Percentiles rank a stretch among this genome's conserved stretches.
These are phyloP conservation scores for Chrysomallon squamiferum DNA, from an alignment of 1,140 invertebrate genomes.

Conservation along the genomic window DNA sequence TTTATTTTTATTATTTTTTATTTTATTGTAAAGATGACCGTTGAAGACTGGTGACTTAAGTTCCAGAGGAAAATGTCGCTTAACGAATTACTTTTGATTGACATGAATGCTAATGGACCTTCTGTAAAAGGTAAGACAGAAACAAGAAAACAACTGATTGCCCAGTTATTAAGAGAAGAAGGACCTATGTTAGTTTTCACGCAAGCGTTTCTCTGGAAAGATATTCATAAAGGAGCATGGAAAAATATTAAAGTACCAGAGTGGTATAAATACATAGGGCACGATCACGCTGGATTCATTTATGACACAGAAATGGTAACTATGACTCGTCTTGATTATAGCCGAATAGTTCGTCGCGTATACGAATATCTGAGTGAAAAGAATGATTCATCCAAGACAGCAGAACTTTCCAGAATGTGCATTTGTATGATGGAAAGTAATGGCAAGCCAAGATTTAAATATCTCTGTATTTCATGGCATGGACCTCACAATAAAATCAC, in stretches of 20 bases:
- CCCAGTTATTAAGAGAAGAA: not conserved
- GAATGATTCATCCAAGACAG: not conserved
- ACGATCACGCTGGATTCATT: not conserved
- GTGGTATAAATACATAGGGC: not conserved
- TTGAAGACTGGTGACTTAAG: no score
- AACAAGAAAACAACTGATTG: not conserved
- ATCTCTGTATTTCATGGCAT: not conserved
- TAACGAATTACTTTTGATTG: not conserved
- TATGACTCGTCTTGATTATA: not conserved
- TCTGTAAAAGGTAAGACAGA: not conserved
- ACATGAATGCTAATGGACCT: not conserved
- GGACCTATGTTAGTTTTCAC: not conserved
- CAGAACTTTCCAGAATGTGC: not conserved
- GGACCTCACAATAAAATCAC: not conserved
- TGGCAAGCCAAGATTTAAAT: not conserved
- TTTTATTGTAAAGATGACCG: no score
- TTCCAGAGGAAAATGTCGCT: no score
- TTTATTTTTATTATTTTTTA: no score
- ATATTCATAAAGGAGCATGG: not conserved
- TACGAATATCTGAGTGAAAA: not conserved
- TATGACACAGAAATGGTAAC: not conserved
- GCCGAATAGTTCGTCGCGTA: not conserved
- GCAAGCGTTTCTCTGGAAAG: not conserved
- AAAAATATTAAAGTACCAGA: not conserved
- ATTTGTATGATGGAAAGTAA: not conserved